Percentiles rank a stretch among this genome's conserved stretches.
phyloP scores from a whole-genome alignment of 2,113 vertebrate species.

The Sporophila hypoxantha region DNA sequence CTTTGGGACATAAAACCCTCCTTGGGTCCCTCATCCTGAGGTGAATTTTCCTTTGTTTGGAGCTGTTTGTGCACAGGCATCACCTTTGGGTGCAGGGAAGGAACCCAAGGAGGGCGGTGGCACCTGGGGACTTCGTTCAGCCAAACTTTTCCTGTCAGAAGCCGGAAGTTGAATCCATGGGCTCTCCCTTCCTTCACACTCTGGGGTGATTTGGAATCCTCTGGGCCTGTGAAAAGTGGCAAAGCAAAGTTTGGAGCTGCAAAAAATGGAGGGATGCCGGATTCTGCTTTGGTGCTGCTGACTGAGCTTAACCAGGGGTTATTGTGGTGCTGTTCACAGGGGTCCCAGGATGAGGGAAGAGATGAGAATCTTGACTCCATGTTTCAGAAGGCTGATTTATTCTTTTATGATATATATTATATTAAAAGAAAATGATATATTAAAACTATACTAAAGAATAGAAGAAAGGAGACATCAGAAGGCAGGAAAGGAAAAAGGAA shows the following conservation, averaged over 20 bases:
- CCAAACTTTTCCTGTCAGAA: rapidly evolving
- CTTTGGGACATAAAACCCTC: not conserved
- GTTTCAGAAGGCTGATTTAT: too few relatives aligned
- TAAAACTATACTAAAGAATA: too few relatives aligned
- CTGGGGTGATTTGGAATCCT: rapidly evolving
- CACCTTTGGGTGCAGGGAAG: rapidly evolving
- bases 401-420: too few relatives aligned
- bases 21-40: not conserved
- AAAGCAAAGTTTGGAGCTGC: not conserved
- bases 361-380: too few relatives aligned
- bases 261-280: rapidly evolving
- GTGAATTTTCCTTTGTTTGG: not conserved
- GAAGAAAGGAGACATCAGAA: too few relatives aligned
- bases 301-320: rapidly evolving
- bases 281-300: not conserved
- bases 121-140: rapidly evolving
- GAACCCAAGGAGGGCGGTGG: rapidly evolving
- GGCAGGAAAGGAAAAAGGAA: too few relatives aligned
- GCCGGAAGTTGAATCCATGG: not conserved
- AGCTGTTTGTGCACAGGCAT: rapidly evolving
- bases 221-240: not conserved
- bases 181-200: not conserved
- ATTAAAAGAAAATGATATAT: too few relatives aligned
- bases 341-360: too few relatives aligned
- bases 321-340: too few relatives aligned